A percentile compares a stretch with the other conserved stretches of the same genome.
These are phyloP conservation scores for Torymus texanus DNA, from an alignment of 2,888 invertebrate genomes.

Conservation along the genomic window DNA sequence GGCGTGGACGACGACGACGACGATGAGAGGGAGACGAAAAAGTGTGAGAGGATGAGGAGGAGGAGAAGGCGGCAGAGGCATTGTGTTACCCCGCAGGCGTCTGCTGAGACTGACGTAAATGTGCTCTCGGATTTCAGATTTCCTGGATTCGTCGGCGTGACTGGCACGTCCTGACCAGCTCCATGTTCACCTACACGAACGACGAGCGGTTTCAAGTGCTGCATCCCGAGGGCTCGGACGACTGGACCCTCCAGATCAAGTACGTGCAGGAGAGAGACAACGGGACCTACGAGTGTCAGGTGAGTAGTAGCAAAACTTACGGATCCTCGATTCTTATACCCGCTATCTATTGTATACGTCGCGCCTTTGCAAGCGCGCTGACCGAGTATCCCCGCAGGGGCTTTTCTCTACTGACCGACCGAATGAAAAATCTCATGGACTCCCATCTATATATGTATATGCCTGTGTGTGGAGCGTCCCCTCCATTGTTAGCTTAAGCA, in stretches of 20 bases:
- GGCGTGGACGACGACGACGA: background rate
- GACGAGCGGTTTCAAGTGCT: slow-evolving; percentile 88
- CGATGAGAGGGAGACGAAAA: background rate
- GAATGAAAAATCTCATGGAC: too few species aligned
- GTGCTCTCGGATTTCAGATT: slow-evolving; percentile 78
- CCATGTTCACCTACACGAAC: slow-evolving; percentile 92
- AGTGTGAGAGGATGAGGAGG: background rate
- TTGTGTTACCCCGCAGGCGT: too few species aligned
- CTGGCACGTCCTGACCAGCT: slow-evolving; percentile 95
- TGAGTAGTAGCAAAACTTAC: slow-evolving; percentile 71
- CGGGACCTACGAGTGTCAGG: slow-evolving; percentile 96
- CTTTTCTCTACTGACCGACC: too few species aligned
- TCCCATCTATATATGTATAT: too few species aligned
- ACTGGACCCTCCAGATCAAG: slow-evolving; percentile 96
- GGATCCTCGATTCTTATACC: too few species aligned
- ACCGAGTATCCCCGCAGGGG: too few species aligned
- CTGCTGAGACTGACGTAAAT: slow-evolving; percentile 13
- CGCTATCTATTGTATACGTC: background rate
- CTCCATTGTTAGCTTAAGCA: too few species aligned
- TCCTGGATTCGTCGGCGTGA: slow-evolving; percentile 94
- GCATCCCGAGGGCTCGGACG: slow-evolving; percentile 92
- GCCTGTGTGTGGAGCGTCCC: too few species aligned
- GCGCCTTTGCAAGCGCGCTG: background rate
- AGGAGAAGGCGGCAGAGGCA: too few species aligned
- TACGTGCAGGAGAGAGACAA: slow-evolving; percentile 95